Percentiles rank a stretch among this genome's conserved stretches.
phyloP scores from a whole-genome alignment of 1,140 invertebrate species.

The Callitettix versicolor region DNA sequence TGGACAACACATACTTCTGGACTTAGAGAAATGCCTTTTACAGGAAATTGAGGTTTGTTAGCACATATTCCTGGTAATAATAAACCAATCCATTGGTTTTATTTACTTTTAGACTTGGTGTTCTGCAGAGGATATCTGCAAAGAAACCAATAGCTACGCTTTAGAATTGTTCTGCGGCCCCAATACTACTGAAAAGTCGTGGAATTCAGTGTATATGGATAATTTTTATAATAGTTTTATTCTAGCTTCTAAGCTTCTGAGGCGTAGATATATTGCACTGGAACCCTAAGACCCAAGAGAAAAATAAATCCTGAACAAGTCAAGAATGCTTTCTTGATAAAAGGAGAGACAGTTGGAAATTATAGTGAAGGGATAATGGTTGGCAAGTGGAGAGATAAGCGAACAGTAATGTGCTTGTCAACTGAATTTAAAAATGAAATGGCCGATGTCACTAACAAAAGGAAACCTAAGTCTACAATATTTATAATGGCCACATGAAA shows the following conservation, averaged over 20 bases:
- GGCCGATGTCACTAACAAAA: constrained; percentile 18
- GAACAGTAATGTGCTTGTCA: constrained; percentile 8
- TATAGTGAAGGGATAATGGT: neutral
- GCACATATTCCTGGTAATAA: too few species aligned
- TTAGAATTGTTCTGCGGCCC: too few species aligned
- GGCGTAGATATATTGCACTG: neutral
- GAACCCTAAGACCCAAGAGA: constrained; percentile 12
- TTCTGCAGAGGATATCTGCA: too few species aligned
- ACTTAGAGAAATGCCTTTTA: too few species aligned
- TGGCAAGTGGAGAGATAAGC: neutral
- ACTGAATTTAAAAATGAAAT: neutral
- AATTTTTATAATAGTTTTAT: too few species aligned
- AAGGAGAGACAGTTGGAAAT: neutral
- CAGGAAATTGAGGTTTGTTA: too few species aligned
- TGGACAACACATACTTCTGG: too few species aligned
- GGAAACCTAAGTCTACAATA: constrained; percentile 5
- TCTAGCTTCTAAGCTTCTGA: too few species aligned
- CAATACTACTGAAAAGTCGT: too few species aligned
- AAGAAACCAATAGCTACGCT: too few species aligned
- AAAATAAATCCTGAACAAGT: neutral
- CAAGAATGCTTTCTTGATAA: neutral
- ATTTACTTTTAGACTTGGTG: too few species aligned
- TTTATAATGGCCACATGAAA: constrained; percentile 23
- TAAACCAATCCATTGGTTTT: too few species aligned
- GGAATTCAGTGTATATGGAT: neutral